Percentiles rank a stretch among this genome's conserved stretches.
Evolutionary conservation across 2,888 invertebrate genomes (phyloP).

Genomic region (Agrotis exclamationis): DNA sequence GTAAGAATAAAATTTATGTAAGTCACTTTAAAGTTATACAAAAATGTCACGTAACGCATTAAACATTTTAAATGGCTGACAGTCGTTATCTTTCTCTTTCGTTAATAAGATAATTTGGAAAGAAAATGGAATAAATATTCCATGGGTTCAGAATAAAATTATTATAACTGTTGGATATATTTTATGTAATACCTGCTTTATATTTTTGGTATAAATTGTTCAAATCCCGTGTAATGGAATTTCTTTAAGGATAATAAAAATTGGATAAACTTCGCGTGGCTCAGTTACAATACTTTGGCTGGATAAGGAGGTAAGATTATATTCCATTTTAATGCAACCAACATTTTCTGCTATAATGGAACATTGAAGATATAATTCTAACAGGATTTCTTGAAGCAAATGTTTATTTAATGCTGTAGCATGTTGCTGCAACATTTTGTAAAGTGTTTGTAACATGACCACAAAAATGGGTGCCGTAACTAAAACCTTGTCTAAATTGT

Average conservation of each 20-base stretch:
- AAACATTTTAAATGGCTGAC: conserved; percentile 50
- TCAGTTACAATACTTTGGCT: conserved; percentile 3
- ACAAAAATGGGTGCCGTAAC: no score
- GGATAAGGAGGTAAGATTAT: conserved; percentile 12
- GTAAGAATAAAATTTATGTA: conserved; percentile 61
- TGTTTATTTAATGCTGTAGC: background rate
- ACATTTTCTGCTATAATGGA: background rate
- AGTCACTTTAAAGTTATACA: conserved; percentile 59
- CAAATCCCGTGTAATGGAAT: conserved; percentile 34
- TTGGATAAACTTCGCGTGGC: conserved; percentile 25
- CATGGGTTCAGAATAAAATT: conserved; percentile 22
- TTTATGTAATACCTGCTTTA: conserved; percentile 25
- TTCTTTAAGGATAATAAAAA: conserved; percentile 40
- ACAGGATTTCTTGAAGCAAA: background rate
- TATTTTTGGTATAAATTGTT: conserved; percentile 33
- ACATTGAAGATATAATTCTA: background rate
- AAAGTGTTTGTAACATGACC: background rate
- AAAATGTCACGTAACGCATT: conserved; percentile 54
- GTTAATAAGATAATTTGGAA: conserved; percentile 46
- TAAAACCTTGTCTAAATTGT: background rate
- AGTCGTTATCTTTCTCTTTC: conserved; percentile 35
- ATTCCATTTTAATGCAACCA: conserved; percentile 1
- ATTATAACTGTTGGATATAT: conserved; percentile 24
- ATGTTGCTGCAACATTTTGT: background rate
- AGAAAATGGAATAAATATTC: conserved; percentile 9